Base-by-base conservation (phyloP, 2,797 vertebrate species). In the Trachurus trachurus region DNA sequence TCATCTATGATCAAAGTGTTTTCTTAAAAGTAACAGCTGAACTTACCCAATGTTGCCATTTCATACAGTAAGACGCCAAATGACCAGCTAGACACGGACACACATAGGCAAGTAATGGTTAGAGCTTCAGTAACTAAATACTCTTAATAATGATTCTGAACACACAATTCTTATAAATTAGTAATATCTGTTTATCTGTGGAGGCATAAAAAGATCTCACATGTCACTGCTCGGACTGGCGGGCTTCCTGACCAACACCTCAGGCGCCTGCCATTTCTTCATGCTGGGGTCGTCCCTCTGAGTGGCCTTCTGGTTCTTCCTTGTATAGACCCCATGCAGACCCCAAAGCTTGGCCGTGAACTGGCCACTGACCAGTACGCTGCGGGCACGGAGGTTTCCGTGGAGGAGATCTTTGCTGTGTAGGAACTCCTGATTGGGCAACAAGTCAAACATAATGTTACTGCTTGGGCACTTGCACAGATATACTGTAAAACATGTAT, bases 181-280 rank as follows among this genome's bases (percentile, higher is more conserved):
- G 40, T 34, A 4, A 26, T 37, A 37, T 9, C 8, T 37, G 34
- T 37, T 37, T 37, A 9, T 37, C 8, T 37, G 6, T 37, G 16
- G 13, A 49, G 4, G 21, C 29, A 52, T 45, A 5, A 42, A 21
- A 40, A 22, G 39, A 57, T 56, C 96, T 42, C 93, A 99, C 98
- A 97, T 62, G 52, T 99, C 98, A 59, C 96, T 96, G 88, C 92
- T 95, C 77, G 90, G 94, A 87, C 89, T 90, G 12, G 92, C 81
- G 1, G 93, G 53, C 62, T 86, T 96, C 84, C 73, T 95, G 60
- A 94, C 94, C 56, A 99, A 91, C 37, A 96, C 72, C 86, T 99
- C 98, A 0, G 98, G 98, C 1, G 98, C 96, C 19, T 97, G 96
- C 98, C 98, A 99, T 84, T 99, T 99, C 89, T 96, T 95, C 85